Evolutionary conservation across 1,140 invertebrate species (phyloP), one percentile per base, ranked within the genome.

Genomic region (Hycleus cichorii): DNA sequence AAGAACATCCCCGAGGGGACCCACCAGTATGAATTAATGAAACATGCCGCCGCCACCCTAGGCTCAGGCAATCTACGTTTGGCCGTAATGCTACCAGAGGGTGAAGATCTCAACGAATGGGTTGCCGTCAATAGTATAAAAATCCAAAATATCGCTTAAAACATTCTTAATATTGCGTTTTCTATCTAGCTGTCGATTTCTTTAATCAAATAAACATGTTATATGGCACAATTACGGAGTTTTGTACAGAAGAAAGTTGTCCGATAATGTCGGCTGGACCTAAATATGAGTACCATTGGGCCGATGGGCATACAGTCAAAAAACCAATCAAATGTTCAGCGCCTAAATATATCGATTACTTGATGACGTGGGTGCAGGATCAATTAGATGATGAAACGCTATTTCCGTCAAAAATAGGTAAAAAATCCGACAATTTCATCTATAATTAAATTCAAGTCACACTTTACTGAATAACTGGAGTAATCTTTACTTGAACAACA

Each of bases 151-250:
- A 39, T 3, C 6, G 9, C 10, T 42, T 11, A 4, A 6, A 10
- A 42, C 40, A 42, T 42, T 42, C 4, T 42, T 11, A 42, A 10
- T n/a, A 42, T n/a, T 42, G 2, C 9, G 9, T 42, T 42, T 42
- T 42, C 40, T 4, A 42, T 81, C 49, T 75, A 97, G 95, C 95
- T 74, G 95, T 98, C 47, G 96, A 98, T 77, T 98, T 98, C 73
- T 98, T 98, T 76, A 98, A 98, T 76, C 96, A 99, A 84, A 98
- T 99, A 67, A 98, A 98, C 75, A 99, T 99, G 97, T 78, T 99
- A 45, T 99, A 98, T 73, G 97, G 97, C 4, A 99, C 96, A 8
- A 97, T 99, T 68, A 98, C 96, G 26, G 97, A 99, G 75, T 98
- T 97, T 77, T 99, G 97, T 76, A 97, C 95, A 0, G 94, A 97